phyloP scores from a whole-genome alignment of 2,888 invertebrate genomes.

The Tachina lurida region DNA sequence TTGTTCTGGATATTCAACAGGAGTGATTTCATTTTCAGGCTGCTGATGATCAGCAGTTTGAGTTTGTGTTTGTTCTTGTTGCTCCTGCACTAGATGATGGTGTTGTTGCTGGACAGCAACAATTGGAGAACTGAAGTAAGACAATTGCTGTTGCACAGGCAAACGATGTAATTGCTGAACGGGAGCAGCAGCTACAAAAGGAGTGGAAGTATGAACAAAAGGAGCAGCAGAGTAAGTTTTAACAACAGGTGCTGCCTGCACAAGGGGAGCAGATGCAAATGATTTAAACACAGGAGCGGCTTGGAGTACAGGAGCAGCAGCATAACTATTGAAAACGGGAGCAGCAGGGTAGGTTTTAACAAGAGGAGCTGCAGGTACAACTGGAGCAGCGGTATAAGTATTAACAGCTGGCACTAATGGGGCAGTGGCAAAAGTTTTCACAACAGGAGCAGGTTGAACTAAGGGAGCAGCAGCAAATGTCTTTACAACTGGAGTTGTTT shows the following conservation, averaged over 20 bases:
- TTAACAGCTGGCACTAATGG: conserved; percentile 13
- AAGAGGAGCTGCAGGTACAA: conserved; percentile 17
- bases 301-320: conserved; percentile 24
- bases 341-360: conserved; percentile 1
- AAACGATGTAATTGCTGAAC: conserved; percentile 40
- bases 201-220: conserved; percentile 40
- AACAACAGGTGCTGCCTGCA: conserved; percentile 65
- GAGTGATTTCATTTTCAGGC: conserved; percentile 73
- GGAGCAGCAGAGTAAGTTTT: conserved; percentile 43
- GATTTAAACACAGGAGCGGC: conserved; percentile 29
- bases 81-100: conserved; percentile 24
- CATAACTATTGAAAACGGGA: conserved; percentile 23
- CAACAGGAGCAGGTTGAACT: conserved; percentile 64
- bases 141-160: conserved; percentile 50
- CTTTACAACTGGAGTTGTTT: conserved; percentile 28
- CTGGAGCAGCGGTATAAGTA: neutral
- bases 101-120: conserved; percentile 35
- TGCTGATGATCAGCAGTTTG: conserved; percentile 54
- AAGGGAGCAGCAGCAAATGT: conserved; percentile 21
- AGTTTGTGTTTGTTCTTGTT: conserved; percentile 49
- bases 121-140: conserved; percentile 45
- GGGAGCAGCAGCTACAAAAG: conserved; percentile 35
- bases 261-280: conserved; percentile 25
- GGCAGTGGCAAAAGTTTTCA: conserved; percentile 26
- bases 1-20: conserved; percentile 76